phyloP scores from a whole-genome alignment of 2,113 vertebrate genomes.

The Circaetus gallicus region DNA sequence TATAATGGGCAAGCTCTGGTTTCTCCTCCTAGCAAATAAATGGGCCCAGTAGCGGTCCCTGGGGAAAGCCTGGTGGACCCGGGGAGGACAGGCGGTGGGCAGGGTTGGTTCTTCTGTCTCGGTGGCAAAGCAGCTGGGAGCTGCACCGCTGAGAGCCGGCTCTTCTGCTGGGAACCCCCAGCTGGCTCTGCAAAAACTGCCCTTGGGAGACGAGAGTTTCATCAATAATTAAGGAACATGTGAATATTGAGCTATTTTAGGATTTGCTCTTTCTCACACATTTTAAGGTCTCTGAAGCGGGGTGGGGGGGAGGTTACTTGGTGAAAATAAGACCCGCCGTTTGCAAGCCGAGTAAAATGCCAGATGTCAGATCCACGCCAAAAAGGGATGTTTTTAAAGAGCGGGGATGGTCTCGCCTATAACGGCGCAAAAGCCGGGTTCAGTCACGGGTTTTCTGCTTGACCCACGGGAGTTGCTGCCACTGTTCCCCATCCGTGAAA shows the following conservation, averaged over 20 bases:
- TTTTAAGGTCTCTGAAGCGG: background rate
- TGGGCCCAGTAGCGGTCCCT: background rate
- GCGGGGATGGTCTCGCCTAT: background rate
- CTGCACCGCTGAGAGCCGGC: rapidly evolving
- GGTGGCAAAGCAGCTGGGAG: background rate
- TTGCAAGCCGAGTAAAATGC: background rate
- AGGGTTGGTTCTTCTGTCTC: background rate
- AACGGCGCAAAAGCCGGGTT: rapidly evolving
- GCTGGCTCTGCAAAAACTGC: background rate
- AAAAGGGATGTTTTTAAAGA: background rate
- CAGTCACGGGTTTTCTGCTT: background rate
- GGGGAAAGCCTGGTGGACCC: background rate
- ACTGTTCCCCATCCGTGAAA: constrained; percentile 10
- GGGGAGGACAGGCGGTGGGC: background rate
- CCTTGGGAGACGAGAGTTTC: background rate
- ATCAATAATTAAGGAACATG: constrained; percentile 25
- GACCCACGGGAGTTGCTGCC: background rate
- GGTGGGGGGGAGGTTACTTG: rapidly evolving
- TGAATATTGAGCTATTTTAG: background rate
- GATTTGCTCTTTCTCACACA: constrained; percentile 16
- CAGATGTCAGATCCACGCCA: background rate
- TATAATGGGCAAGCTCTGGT: background rate
- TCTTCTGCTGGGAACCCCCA: background rate
- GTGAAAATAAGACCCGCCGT: background rate
- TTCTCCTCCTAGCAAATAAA: background rate